Base-by-base conservation (phyloP, 2,797 vertebrate genomes). In the Enteromius anoplus region DNA sequence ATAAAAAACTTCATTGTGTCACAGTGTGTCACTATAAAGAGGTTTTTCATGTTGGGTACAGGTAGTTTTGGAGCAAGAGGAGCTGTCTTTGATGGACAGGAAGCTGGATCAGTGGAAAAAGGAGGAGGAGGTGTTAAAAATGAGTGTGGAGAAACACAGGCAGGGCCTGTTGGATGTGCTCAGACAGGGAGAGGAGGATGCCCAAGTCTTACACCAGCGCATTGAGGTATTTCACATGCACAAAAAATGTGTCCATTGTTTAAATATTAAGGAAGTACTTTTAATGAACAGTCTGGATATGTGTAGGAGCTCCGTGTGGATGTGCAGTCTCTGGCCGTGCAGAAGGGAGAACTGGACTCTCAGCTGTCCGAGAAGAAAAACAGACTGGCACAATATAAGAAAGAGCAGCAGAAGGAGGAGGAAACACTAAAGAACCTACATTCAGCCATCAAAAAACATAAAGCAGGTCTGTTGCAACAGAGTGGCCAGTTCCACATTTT, bases 281-380 rank as follows among this genome's bases (percentile, higher is more conserved):
- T 37, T 17, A n/a, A 42, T 81, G 75, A 64, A 73, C 9, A 26
- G 53, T 81, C 34, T 75, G 51, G 55, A 66, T 82, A n/a, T 85
- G 7, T 84, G 72, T 84, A 96, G 96, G 95, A 95, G 89, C 87
- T 95, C 75, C 94, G 92, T 78, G 87, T 81, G 12, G 87, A 95
- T 84, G 81, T 96, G 68, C 94, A 93, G 86, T 90, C 93, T 72
- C 91, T 96, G 84, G 89, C 88, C 78, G 85, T 85, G 86, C 94
- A 96, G 88, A 96, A 92, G 88, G 91, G 93, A 88, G 94, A 96
- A 82, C 88, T 96, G 85, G 94, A 92, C 66, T 90, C 89, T 21
- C 94, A 96, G 75, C 86, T 96, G 29, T 91, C 86, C 32, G 95
- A 96, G 90, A 95, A 88, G 60, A 95, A 89, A 88, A 70, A 86